These are phyloP conservation scores for Callyntrura sp. DNA, from an alignment of 2,888 invertebrate species.

Conservation along the genomic window DNA sequence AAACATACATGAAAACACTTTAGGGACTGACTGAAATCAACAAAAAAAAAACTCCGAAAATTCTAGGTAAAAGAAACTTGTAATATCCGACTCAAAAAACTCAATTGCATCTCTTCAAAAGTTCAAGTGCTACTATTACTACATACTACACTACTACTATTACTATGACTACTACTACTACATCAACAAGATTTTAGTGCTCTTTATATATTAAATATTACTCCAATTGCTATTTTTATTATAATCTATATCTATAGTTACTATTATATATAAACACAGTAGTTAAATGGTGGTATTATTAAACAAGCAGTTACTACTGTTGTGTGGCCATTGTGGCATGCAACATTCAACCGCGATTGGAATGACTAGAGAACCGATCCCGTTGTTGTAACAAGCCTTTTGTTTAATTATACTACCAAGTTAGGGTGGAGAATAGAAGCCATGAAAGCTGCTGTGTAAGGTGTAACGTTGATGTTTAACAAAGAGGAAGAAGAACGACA, in stretches of 20 bases:
- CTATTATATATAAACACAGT: no score
- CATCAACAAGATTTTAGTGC: background rate
- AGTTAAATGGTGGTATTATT: no score
- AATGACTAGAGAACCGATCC: no score
- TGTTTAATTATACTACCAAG: no score
- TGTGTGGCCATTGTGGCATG: no score
- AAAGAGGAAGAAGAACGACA: no score
- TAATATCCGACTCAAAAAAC: slow-evolving; percentile 21
- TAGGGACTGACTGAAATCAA: slow-evolving; percentile 43
- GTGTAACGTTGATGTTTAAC: no score
- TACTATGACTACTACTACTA: background rate
- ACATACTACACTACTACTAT: background rate
- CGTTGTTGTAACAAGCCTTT: no score
- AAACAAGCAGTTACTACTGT: no score
- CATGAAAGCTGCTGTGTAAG: no score
- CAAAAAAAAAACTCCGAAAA: background rate
- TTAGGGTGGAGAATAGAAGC: no score
- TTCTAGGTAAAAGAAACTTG: background rate
- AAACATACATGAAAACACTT: background rate
- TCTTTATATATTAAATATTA: background rate
- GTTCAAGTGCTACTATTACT: slow-evolving; percentile 30
- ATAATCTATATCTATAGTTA: background rate
- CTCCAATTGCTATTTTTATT: background rate
- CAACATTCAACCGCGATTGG: no score
- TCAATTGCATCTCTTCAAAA: slow-evolving; percentile 43